phyloP scores from a whole-genome alignment of 2,797 vertebrate genomes.

The Acanthopagrus latus region DNA sequence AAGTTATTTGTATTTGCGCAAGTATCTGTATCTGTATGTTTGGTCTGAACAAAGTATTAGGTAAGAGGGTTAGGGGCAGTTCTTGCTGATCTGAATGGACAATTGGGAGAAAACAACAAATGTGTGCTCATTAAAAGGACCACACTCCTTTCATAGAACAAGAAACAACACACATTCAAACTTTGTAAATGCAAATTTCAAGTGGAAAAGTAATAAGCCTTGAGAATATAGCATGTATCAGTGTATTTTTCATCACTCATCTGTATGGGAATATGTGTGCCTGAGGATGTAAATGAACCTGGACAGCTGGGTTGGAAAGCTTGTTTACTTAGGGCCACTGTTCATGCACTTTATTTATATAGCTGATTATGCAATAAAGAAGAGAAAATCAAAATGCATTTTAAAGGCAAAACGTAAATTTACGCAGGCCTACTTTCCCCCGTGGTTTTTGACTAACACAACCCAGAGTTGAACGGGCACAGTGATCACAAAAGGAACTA shows the following conservation, averaged over 20 bases:
- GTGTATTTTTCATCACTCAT: neutral
- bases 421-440: neutral
- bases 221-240: neutral
- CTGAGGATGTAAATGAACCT: constrained; percentile 1
- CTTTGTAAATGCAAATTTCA: neutral
- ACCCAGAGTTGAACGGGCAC: neutral
- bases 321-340: neutral
- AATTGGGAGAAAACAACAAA: neutral
- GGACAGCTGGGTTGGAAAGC: neutral
- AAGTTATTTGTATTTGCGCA: too few species aligned
- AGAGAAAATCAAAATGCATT: neutral
- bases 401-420: neutral
- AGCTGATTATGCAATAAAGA: neutral
- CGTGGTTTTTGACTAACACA: neutral
- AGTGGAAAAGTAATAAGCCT: neutral
- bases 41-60: too few species aligned
- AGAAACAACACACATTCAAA: neutral
- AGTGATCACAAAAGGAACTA: constrained; percentile 22
- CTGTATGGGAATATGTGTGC: neutral
- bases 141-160: neutral
- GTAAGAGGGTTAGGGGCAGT: too few species aligned
- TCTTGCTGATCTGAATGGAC: neutral
- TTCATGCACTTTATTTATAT: neutral
- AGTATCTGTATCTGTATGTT: too few species aligned
- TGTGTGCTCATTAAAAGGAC: neutral